phyloP scores from a whole-genome alignment of 2,888 invertebrate genomes.

The Eristalis arbustorum region DNA sequence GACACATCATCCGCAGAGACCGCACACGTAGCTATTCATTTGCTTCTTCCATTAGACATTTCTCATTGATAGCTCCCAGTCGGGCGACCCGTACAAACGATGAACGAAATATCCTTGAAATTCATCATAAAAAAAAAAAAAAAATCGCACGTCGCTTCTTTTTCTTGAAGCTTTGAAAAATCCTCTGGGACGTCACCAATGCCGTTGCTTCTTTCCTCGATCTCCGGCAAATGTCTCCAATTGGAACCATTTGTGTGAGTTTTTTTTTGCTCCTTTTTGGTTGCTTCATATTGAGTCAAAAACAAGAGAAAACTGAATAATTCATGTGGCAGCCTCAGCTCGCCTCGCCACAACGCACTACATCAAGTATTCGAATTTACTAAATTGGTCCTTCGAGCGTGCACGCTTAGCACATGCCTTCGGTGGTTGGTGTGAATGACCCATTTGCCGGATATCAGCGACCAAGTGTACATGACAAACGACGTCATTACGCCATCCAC shows the following conservation, averaged over 20 bases:
- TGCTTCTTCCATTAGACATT: not conserved
- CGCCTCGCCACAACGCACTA: not conserved
- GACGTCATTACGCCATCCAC: not conserved
- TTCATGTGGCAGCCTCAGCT: not conserved
- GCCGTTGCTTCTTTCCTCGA: not conserved
- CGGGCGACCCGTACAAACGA: not conserved
- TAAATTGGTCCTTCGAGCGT: conserved; percentile 20
- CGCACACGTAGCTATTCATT: not conserved
- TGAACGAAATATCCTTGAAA: not conserved
- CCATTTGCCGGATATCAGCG: conserved; percentile 7
- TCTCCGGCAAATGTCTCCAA: not conserved
- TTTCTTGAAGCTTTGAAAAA: not conserved
- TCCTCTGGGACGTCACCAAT: not conserved
- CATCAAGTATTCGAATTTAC: conserved; percentile 17
- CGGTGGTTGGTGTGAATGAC: conserved; percentile 8
- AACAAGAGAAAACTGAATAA: conserved; percentile 15
- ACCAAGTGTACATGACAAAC: conserved; percentile 6
- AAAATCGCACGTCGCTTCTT: not conserved
- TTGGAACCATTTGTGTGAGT: not conserved
- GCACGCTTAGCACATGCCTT: not conserved
- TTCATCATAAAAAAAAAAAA: not conserved
- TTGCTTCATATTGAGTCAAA: not conserved
- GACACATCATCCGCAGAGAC: not conserved
- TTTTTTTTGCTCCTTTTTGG: not conserved
- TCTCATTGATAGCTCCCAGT: not conserved